Conservation (phyloP, 2,888 invertebrate species). For the Listrodromus nycthemerus region DNA sequence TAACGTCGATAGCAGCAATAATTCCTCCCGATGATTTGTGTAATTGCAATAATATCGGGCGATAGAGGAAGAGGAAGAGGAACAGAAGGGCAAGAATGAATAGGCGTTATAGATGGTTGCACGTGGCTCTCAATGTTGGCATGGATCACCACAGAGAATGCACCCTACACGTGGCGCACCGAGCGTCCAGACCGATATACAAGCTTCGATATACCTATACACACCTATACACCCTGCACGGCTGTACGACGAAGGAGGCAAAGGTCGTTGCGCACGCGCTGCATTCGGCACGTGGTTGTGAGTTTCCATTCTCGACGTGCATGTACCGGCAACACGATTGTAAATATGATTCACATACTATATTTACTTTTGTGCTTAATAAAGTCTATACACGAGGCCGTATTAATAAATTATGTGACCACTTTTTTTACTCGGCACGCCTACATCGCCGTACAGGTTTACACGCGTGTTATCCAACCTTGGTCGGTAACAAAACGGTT, state of each 20-base stretch:
- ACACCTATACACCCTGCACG: background rate
- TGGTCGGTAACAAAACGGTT: too few species aligned
- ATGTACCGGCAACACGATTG: background rate
- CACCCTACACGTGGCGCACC: constrained; percentile 70
- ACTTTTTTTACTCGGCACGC: background rate
- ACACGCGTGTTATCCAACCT: too few species aligned
- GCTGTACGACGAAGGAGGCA: constrained; percentile 43
- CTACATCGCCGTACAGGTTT: too few species aligned
- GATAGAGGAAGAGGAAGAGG: background rate
- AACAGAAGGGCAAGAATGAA: constrained; percentile 5
- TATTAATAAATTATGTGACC: constrained; percentile 12
- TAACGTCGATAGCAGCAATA: background rate
- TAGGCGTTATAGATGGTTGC: constrained; percentile 52
- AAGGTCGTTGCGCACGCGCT: constrained; percentile 74
- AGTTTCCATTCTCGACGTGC: background rate
- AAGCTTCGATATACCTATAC: background rate
- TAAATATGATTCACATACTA: constrained; percentile 4
- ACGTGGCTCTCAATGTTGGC: constrained; percentile 73
- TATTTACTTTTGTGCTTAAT: constrained; percentile 12
- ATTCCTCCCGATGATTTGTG: background rate
- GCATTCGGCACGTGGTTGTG: constrained; percentile 68
- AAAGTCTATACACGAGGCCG: constrained; percentile 4
- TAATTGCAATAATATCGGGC: constrained; percentile 50
- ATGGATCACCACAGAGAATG: constrained; percentile 58
- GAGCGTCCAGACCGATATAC: constrained; percentile 17